Evolutionary conservation across 1,140 invertebrate species (phyloP).

Genomic region (Araneus ventricosus): DNA sequence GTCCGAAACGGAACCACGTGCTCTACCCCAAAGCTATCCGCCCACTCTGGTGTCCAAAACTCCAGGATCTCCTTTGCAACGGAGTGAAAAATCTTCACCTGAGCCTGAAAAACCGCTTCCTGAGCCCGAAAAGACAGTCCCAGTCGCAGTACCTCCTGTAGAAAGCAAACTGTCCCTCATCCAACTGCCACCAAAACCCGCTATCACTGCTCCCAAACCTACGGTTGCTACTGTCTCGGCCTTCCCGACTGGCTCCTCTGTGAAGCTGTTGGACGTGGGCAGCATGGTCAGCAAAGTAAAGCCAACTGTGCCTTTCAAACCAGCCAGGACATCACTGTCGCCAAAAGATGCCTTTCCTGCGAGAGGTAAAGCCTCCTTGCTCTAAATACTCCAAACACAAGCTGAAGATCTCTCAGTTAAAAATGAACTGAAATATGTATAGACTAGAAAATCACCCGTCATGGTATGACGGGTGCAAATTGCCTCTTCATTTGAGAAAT

Average conservation of each 20-base stretch:
- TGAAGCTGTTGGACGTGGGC: constrained; percentile 36
- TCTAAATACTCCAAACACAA: too few relatives aligned
- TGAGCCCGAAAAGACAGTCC: background rate
- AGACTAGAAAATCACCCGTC: too few relatives aligned
- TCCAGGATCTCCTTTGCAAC: background rate
- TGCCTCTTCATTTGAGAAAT: too few relatives aligned
- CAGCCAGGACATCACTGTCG: constrained; percentile 61
- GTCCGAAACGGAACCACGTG: constrained; percentile 45
- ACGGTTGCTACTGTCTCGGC: background rate
- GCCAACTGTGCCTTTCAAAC: constrained; percentile 75
- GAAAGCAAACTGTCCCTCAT: constrained; percentile 41
- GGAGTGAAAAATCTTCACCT: background rate
- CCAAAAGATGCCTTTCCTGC: constrained; percentile 58
- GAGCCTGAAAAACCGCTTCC: background rate
- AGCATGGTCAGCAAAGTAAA: constrained; percentile 63
- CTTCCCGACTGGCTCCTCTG: background rate
- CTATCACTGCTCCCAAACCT: background rate
- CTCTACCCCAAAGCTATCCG: background rate
- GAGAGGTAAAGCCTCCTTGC: background rate
- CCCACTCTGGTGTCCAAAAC: constrained; percentile 29
- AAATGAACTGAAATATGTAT: too few relatives aligned
- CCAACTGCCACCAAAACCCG: background rate
- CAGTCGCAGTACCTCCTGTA: background rate
- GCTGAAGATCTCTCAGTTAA: too few relatives aligned
- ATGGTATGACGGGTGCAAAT: too few relatives aligned